Percentiles rank a stretch among this genome's conserved stretches.
phyloP scores from a whole-genome alignment of 2,113 vertebrate species.

The Chelonoidis abingdonii region DNA sequence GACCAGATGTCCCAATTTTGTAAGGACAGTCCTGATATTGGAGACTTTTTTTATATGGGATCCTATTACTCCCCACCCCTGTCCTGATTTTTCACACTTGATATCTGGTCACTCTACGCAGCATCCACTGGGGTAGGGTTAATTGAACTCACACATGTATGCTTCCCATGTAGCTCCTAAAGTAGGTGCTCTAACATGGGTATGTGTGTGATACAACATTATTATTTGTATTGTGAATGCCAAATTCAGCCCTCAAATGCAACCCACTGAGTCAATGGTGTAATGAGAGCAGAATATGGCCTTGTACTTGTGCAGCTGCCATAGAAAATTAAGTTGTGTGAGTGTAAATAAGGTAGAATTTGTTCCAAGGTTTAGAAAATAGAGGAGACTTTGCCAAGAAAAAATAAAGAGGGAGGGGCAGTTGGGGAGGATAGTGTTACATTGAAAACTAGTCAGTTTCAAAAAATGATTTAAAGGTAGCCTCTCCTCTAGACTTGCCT shows the following conservation, averaged over 20 bases:
- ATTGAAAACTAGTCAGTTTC: constrained; percentile 34
- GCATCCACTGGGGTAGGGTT: neutral
- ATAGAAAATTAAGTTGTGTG: neutral
- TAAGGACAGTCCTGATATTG: too few relatives aligned
- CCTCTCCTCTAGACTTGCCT: constrained; percentile 52
- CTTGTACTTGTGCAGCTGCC: neutral
- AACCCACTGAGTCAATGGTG: neutral
- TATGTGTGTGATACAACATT: neutral
- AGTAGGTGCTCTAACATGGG: neutral
- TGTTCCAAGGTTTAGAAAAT: neutral
- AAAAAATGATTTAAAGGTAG: constrained; percentile 17
- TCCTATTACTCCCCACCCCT: too few relatives aligned
- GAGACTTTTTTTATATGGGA: too few relatives aligned
- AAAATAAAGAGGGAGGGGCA: neutral
- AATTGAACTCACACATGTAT: neutral
- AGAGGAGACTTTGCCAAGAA: neutral
- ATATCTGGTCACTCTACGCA: neutral
- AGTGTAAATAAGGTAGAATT: neutral
- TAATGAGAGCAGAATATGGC: neutral
- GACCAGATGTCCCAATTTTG: too few relatives aligned
- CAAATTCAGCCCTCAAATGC: neutral
- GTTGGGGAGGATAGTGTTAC: neutral
- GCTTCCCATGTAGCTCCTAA: neutral
- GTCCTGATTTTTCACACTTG: too few relatives aligned
- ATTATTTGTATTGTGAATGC: neutral